These are phyloP conservation scores for Aleiodes testaceus DNA, from an alignment of 2,888 invertebrate genomes.

Conservation along the genomic window DNA sequence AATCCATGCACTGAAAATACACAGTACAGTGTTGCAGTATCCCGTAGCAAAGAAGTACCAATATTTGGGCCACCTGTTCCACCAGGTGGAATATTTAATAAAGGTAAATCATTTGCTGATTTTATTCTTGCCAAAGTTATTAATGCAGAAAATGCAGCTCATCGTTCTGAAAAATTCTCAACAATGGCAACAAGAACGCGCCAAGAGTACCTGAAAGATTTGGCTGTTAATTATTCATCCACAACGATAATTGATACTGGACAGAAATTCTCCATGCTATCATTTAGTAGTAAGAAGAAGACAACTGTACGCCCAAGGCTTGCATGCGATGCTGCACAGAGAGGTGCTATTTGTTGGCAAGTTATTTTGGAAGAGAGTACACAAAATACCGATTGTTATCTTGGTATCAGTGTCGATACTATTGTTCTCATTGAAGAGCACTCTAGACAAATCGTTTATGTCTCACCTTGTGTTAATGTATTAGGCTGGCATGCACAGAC, in stretches of 20 bases:
- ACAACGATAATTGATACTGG: slow-evolving; percentile 87
- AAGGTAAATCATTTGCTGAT: slow-evolving; percentile 95
- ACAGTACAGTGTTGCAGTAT: slow-evolving; percentile 85
- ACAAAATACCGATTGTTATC: slow-evolving; percentile 83
- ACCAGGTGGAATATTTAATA: slow-evolving; percentile 88
- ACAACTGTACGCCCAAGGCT: slow-evolving; percentile 83
- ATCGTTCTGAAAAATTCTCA: slow-evolving; percentile 95
- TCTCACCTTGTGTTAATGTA: slow-evolving; percentile 87
- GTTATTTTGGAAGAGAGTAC: slow-evolving; percentile 83
- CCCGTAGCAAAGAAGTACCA: slow-evolving; percentile 94
- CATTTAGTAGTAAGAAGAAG: slow-evolving; percentile 85
- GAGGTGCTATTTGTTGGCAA: slow-evolving; percentile 89
- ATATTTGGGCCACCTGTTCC: slow-evolving; percentile 97
- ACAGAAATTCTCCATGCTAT: slow-evolving; percentile 89
- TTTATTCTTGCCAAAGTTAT: slow-evolving; percentile 96
- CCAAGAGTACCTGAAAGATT: slow-evolving; percentile 95
- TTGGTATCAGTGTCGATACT: slow-evolving; percentile 91
- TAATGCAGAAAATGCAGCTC: slow-evolving; percentile 97
- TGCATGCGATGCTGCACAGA: slow-evolving; percentile 82
- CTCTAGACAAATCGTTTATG: slow-evolving; percentile 88
- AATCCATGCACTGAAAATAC: slow-evolving; percentile 95
- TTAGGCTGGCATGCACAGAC: slow-evolving; percentile 81
- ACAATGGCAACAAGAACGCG: slow-evolving; percentile 97
- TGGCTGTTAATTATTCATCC: slow-evolving; percentile 88
- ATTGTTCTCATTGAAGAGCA: slow-evolving; percentile 90